phyloP scores from a whole-genome alignment of 23 tunicate genomes.

The Styela clava region DNA sequence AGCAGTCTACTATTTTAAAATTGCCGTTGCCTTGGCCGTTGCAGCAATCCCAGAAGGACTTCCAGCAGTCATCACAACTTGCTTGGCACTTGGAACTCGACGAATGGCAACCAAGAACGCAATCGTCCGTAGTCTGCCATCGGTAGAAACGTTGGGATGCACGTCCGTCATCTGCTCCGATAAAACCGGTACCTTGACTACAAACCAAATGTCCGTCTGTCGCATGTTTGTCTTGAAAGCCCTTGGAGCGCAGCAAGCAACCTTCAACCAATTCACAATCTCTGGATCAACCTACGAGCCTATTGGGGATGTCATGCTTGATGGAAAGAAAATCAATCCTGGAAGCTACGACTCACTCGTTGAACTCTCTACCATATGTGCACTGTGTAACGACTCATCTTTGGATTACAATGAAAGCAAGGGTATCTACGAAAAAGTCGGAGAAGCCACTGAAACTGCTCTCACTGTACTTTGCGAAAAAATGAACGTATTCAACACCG shows the following conservation, averaged over 20 bases:
- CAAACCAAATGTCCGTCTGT: slow-evolving; percentile 99
- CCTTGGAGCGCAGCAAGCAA: slow-evolving; percentile 29
- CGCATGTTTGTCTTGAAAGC: slow-evolving; percentile 44
- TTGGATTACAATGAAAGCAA: slow-evolving; percentile 94
- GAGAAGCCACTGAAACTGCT: slow-evolving; percentile 99
- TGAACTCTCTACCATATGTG: slow-evolving; percentile 94
- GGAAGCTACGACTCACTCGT: slow-evolving; percentile 68
- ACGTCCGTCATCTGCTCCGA: slow-evolving; percentile 99
- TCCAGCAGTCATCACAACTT: slow-evolving; percentile 99
- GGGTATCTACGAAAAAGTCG: slow-evolving; percentile 95
- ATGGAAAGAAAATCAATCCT: slow-evolving; percentile 60
- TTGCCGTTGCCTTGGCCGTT: slow-evolving; percentile 98
- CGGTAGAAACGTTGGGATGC: slow-evolving; percentile 99
- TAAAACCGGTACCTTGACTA: slow-evolving; percentile 97
- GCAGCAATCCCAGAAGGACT: slow-evolving; percentile 99
- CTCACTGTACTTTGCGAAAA: slow-evolving; percentile 94
- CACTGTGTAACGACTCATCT: slow-evolving; percentile 96
- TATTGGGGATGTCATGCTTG: slow-evolving; percentile 61
- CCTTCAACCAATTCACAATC: slow-evolving; percentile 67
- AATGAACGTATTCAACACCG: slow-evolving; percentile 90
- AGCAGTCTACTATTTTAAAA: slow-evolving; percentile 99
- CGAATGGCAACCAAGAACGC: slow-evolving; percentile 99
- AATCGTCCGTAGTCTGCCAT: slow-evolving; percentile 94
- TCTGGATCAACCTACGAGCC: slow-evolving; percentile 99
- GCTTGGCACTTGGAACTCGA: slow-evolving; percentile 97